phyloP scores from a whole-genome alignment of 2,113 vertebrate genomes.

The Abramis brama region DNA sequence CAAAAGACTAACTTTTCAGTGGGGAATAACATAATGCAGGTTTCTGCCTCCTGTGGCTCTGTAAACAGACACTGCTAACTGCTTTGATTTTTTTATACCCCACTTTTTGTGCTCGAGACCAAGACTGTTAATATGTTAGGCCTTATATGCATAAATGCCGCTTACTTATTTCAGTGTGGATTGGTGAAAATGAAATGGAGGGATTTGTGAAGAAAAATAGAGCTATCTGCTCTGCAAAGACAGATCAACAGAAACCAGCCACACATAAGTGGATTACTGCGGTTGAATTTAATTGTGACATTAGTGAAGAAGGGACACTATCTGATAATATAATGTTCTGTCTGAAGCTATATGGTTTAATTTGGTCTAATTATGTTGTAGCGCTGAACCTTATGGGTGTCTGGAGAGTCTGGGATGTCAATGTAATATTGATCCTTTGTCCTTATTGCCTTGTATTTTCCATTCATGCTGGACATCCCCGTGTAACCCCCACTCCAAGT shows the following conservation, averaged over 20 bases:
- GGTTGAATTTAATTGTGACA: conserved; percentile 51
- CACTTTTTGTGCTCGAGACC: neutral
- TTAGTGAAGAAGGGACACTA: conserved; percentile 3
- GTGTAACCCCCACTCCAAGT: too few relatives aligned
- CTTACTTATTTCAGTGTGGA: neutral
- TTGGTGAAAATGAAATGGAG: conserved; percentile 50
- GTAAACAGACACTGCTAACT: conserved; percentile 1
- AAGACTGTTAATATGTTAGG: neutral
- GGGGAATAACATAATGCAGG: conserved; percentile 14
- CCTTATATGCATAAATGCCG: neutral
- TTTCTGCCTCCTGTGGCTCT: neutral
- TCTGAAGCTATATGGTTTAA: neutral
- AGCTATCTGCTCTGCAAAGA: conserved; percentile 50
- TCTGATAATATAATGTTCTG: neutral
- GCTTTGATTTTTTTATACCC: conserved; percentile 12
- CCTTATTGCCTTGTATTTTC: conserved; percentile 12
- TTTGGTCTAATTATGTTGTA: conserved; percentile 51
- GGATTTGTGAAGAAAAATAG: conserved; percentile 46
- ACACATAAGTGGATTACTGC: conserved; percentile 52
- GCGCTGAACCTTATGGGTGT: conserved; percentile 39
- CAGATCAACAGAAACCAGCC: conserved; percentile 52
- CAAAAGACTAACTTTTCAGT: neutral
- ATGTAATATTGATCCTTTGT: conserved; percentile 22
- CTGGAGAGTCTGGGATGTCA: conserved; percentile 12
- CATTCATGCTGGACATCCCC: neutral